Base-by-base conservation (phyloP, 1,140 invertebrate species). In the Oscheius sp. region DNA sequence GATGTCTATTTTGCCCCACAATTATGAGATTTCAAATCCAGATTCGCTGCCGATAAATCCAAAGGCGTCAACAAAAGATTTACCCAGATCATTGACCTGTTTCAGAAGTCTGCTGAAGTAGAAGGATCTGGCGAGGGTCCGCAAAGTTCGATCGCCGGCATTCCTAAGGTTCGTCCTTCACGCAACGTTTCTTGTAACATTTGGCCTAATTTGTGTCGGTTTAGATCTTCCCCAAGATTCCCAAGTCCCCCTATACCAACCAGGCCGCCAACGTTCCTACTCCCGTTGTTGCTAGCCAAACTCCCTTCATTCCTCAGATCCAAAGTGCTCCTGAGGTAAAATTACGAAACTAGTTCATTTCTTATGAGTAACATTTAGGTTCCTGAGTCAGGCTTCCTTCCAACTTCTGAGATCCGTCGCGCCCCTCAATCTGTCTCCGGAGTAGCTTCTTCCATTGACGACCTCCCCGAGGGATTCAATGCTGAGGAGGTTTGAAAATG, bases 381-480 rank as follows among this genome's bases (percentile, higher is more conserved):
- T 10, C 82, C 82, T 45, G 81, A 84, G 45, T 81, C 83, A 2
- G 83, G 82, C 36, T 77, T 83, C 55, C 78, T 80, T 10, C 80
- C 82, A 29, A 23, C 65, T 28, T 73, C 79, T n/a, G 80, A 62
- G 18, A 58, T 77, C 38, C 74, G 77, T 28, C 69, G 77, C 18
- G 58, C 74, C 18, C 79, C 82, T 26, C 62, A 70, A n/a, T 84
- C 81, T 29, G 82, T 79, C 1, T 81, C 80, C 36, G 82, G 82
- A 58, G 73, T 75, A 32, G 65, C 67, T 61, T 61, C 68, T 20
- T 70, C 72, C 20, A 59, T 64, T 31, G 72, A 65, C 31, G 66
- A 49, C 13, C 59, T 58, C 4, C 1, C 71, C 23, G 67, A 45
- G 35, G 52, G 61, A 13, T 18, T 62, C 2, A 76, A 79, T 28